phyloP scores from a whole-genome alignment of 2,888 invertebrate species.

The Parnassius smintheus region DNA sequence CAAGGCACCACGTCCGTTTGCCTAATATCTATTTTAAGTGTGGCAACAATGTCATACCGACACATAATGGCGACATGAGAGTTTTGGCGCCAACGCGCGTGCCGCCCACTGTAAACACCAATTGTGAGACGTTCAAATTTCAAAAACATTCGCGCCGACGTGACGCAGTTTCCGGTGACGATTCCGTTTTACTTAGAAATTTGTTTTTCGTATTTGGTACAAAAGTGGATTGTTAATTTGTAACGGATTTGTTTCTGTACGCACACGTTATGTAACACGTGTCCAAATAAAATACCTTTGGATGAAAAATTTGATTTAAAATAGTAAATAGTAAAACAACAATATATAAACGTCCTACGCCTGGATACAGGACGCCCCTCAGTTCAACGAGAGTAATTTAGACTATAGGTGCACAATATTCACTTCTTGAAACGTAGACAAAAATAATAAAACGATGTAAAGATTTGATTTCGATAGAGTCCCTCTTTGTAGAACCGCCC shows the following conservation, averaged over 20 bases:
- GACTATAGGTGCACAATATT: no score
- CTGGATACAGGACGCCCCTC: no score
- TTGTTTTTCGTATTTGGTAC: constrained; percentile 37
- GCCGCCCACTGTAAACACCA: constrained; percentile 70
- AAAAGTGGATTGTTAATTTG: constrained; percentile 8
- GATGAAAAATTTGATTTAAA: no score
- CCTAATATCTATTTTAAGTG: constrained; percentile 64
- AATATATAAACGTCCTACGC: no score
- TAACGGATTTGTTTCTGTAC: neutral
- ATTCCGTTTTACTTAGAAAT: constrained; percentile 49
- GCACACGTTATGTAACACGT: no score
- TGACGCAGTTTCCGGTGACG: constrained; percentile 77
- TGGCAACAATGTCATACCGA: constrained; percentile 69
- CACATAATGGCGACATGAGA: constrained; percentile 58
- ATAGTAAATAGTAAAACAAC: no score
- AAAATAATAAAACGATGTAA: no score
- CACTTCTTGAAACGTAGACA: no score
- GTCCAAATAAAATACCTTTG: no score
- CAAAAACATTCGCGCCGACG: constrained; percentile 73
- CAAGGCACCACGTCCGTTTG: constrained; percentile 37
- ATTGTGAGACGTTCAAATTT: constrained; percentile 70
- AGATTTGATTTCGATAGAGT: no score
- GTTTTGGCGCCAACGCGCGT: constrained; percentile 71
- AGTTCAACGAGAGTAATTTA: no score
- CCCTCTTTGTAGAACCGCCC: no score